These are phyloP conservation scores for Lepidocolaptes lacrymiger DNA, from an alignment of 2,797 vertebrate species.

Conservation along the genomic window DNA sequence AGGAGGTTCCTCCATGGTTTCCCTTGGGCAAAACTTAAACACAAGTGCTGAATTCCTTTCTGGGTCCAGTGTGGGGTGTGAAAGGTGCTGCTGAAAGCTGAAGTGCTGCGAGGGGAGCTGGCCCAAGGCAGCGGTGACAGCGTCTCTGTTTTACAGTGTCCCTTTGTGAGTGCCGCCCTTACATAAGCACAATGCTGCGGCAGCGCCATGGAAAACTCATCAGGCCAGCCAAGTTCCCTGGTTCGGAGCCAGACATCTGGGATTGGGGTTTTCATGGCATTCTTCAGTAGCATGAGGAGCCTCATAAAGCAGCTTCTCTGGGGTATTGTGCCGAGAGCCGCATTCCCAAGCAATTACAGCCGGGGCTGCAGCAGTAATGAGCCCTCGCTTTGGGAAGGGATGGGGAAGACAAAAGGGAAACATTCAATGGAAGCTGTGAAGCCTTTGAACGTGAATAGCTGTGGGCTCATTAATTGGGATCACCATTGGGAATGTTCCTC, in stretches of 20 bases:
- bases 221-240: not conserved
- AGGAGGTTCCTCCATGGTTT: rapidly evolving
- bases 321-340: not conserved
- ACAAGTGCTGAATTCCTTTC: not conserved
- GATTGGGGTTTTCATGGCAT: not conserved
- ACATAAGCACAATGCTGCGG: not conserved
- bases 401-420: conserved; percentile 28
- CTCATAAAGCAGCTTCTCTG: not conserved
- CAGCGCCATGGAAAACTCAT: not conserved
- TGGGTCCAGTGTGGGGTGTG: rapidly evolving
- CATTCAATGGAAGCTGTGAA: not conserved
- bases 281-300: conserved; percentile 9
- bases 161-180: not conserved
- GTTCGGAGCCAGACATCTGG: not conserved
- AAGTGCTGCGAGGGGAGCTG: rapidly evolving
- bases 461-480: conserved; percentile 21
- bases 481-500: not conserved
- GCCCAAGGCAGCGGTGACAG: not conserved
- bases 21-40: not conserved
- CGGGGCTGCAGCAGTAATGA: conserved; percentile 26
- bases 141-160: not conserved
- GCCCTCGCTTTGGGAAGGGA: conserved; percentile 27
- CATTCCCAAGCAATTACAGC: conserved; percentile 29
- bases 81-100: rapidly evolving
- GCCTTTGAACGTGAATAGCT: not conserved